Conservation (phyloP, 2,113 vertebrate species). For the Tupaia tana region DNA sequence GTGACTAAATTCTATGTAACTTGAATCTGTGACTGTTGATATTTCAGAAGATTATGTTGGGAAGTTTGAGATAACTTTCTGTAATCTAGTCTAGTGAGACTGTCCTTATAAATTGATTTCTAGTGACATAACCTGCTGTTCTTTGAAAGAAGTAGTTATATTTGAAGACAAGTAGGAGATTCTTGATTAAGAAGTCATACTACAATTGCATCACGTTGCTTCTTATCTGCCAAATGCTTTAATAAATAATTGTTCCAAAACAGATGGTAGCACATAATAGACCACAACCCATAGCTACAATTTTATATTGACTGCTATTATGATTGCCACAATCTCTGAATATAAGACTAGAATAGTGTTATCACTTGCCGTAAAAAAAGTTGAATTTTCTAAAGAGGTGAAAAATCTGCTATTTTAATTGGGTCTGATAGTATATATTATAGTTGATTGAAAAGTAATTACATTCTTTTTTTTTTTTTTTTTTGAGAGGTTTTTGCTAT, state of each 20-base stretch:
- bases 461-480: not conserved
- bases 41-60: not conserved
- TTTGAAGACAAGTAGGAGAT: not conserved
- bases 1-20: constrained; percentile 56
- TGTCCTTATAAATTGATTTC: constrained; percentile 22
- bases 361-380: not conserved
- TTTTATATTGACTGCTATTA: constrained; percentile 10
- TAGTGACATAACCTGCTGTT: not conserved
- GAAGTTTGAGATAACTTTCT: constrained; percentile 32
- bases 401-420: not conserved
- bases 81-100: not conserved
- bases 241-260: not conserved
- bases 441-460: not conserved
- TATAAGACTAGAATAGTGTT: not conserved
- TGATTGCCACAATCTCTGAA: not conserved
- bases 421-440: not conserved
- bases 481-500: no score
- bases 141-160: constrained; percentile 8
- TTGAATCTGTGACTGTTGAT: constrained; percentile 8
- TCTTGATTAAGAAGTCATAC: not conserved
- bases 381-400: not conserved
- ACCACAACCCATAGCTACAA: not conserved
- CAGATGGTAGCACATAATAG: not conserved
- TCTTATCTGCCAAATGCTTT: not conserved
- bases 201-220: not conserved